Evolutionary conservation across 2,797 vertebrate genomes (phyloP).

Genomic region (Acanthornis magna): DNA sequence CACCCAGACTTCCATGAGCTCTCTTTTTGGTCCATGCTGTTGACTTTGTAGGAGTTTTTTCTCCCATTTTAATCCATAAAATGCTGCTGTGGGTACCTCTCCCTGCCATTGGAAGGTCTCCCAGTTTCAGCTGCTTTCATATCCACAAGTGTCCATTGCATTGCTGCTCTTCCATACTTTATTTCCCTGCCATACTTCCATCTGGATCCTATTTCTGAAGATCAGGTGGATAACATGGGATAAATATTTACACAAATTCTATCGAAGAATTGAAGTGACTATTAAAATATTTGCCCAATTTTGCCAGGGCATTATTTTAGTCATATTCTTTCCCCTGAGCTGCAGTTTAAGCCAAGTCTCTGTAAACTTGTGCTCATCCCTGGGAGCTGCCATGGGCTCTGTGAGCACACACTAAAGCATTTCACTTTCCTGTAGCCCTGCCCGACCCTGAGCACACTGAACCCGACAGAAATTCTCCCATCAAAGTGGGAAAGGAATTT

Average conservation of each 20-base stretch:
- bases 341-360: not conserved
- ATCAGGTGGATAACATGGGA: not conserved
- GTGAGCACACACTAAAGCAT: not conserved
- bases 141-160: not conserved
- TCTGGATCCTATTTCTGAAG: not conserved
- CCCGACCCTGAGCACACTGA: not conserved
- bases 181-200: not conserved
- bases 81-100: not conserved
- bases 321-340: not conserved
- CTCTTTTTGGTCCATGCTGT: not conserved
- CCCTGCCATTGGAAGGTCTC: not conserved
- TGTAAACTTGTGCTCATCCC: not conserved
- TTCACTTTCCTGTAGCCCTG: not conserved
- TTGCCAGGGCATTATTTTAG: not conserved
- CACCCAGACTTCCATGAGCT: not conserved
- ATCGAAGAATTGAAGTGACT: not conserved
- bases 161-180: not conserved
- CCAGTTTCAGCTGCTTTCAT: not conserved
- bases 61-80: not conserved
- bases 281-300: not conserved
- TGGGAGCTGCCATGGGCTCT: not conserved
- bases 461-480: not conserved
- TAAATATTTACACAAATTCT: not conserved
- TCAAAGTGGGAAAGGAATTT: not conserved
- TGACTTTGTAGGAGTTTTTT: not conserved